phyloP scores from a whole-genome alignment of 2,113 vertebrate genomes.

The Terrapene triunguis region DNA sequence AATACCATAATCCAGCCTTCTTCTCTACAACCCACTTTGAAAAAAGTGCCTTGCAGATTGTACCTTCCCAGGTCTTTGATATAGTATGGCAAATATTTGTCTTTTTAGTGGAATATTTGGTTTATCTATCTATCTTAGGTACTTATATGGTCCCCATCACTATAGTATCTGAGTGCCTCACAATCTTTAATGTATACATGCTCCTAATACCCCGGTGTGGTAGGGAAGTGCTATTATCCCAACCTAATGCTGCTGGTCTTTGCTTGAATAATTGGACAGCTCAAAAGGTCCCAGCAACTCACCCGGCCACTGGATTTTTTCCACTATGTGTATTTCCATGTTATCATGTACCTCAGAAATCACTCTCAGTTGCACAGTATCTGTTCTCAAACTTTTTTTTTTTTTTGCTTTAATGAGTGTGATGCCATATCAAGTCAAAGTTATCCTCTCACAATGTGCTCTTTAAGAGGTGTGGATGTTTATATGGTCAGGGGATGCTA shows the following conservation, averaged over 20 bases:
- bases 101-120: not conserved
- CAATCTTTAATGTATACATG: slow-evolving; percentile 35
- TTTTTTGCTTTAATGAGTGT: slow-evolving; percentile 91
- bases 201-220: not conserved
- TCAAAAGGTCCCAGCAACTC: slow-evolving; percentile 60
- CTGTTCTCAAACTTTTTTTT: slow-evolving; percentile 82
- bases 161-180: slow-evolving; percentile 14
- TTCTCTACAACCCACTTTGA: slow-evolving; percentile 8
- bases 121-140: not conserved
- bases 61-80: slow-evolving; percentile 34
- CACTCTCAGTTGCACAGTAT: slow-evolving; percentile 92
- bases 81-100: slow-evolving; percentile 48
- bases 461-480: slow-evolving; percentile 84
- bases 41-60: slow-evolving; percentile 45
- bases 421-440: slow-evolving; percentile 87
- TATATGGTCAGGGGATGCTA: slow-evolving; percentile 81
- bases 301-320: slow-evolving; percentile 78
- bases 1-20: not conserved
- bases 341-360: slow-evolving; percentile 92
- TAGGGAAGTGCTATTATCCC: not conserved
- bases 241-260: slow-evolving; percentile 2
- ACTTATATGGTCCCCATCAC: accelerated
- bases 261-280: not conserved
- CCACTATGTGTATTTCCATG: slow-evolving; percentile 88
- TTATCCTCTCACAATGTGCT: slow-evolving; percentile 86